Conservation (phyloP, 92 coral and sea anemone genomes). For the Palythoa grandiflora region DNA sequence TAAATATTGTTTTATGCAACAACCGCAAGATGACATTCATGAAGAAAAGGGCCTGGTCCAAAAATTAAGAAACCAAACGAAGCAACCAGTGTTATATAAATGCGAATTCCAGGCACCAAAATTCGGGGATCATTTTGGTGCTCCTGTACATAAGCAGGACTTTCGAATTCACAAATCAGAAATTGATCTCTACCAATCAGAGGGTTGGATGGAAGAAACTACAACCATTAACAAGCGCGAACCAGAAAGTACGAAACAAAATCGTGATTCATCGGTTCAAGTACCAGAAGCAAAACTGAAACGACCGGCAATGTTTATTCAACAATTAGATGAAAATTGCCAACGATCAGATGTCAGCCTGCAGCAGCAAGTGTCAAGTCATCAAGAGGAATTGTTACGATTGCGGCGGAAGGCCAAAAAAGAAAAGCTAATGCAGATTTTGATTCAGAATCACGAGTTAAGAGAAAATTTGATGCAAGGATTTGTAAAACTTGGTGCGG, state of each 20-base stretch:
- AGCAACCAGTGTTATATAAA: not conserved
- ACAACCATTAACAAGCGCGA: not conserved
- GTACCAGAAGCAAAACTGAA: not conserved
- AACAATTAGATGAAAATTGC: not conserved
- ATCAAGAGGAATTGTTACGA: not conserved
- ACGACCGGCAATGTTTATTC: not conserved
- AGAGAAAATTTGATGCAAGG: not conserved
- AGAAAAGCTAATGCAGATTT: not conserved
- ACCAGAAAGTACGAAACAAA: not conserved
- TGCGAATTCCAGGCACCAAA: too few relatives aligned
- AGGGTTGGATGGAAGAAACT: not conserved
- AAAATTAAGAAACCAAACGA: not conserved
- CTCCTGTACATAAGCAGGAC: too few relatives aligned
- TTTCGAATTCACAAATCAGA: too few relatives aligned
- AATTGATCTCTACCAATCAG: too few relatives aligned
- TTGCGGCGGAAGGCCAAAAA: not conserved
- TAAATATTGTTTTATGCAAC: not conserved
- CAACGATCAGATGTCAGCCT: not conserved
- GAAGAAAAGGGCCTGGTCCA: not conserved
- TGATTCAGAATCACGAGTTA: not conserved
- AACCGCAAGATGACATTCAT: not conserved
- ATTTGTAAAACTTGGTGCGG: not conserved
- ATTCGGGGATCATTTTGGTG: too few relatives aligned
- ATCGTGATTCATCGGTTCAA: not conserved
- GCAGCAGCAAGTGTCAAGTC: not conserved